Conservation (phyloP, 2,113 vertebrate species). For the Cervus canadensis region DNA sequence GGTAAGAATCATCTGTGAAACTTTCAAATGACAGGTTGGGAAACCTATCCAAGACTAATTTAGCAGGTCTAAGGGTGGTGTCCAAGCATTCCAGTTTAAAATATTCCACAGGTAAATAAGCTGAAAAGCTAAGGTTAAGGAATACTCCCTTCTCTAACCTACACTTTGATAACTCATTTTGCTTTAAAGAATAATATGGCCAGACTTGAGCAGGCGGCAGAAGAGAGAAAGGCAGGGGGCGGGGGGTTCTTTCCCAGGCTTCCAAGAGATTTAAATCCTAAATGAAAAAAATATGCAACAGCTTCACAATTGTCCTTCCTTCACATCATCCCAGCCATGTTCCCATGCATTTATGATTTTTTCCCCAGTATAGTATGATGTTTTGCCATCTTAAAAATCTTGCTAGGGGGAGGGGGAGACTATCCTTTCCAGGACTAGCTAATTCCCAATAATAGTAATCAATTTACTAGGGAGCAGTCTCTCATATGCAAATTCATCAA, state of each 20-base stretch:
- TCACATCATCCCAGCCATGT: neutral
- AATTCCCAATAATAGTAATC: neutral
- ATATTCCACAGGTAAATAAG: neutral
- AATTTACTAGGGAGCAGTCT: neutral
- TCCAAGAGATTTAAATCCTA: neutral
- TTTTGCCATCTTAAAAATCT: constrained; percentile 7
- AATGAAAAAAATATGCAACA: neutral
- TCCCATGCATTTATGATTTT: neutral
- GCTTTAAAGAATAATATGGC: neutral
- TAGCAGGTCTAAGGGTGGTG: neutral
- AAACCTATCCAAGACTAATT: neutral
- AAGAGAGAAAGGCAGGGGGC: neutral
- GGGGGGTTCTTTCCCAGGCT: neutral
- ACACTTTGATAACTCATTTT: neutral
- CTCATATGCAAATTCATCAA: neutral
- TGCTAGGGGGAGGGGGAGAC: neutral
- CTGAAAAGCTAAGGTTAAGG: neutral
- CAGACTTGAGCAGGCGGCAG: neutral
- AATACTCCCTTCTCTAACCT: neutral
- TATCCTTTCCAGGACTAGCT: neutral
- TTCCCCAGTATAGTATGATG: neutral
- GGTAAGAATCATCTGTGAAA: neutral
- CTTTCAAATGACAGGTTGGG: neutral
- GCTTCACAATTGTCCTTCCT: neutral
- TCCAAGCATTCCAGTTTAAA: neutral